Conservation (phyloP, 2,888 invertebrate genomes). For the Ferrisia virgata region DNA sequence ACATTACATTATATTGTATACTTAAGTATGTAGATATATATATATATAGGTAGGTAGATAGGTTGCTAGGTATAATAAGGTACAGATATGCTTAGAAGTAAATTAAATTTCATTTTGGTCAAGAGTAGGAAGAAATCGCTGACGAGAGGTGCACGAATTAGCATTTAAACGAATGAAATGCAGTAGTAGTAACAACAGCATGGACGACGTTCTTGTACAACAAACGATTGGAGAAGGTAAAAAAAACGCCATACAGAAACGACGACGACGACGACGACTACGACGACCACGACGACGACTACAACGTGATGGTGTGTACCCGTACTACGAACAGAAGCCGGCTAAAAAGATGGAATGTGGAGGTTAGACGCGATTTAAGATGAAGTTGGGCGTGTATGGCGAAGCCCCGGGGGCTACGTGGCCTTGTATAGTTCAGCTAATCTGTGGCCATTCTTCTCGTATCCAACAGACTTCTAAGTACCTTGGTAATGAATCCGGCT, state of each 20-base stretch:
- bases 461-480: neutral
- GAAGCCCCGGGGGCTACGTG: neutral
- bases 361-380: constrained; percentile 18
- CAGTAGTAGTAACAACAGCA: too few species aligned
- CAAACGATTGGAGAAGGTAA: neutral
- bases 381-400: constrained; percentile 15
- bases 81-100: neutral
- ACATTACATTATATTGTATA: too few species aligned
- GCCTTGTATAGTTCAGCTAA: constrained; percentile 1
- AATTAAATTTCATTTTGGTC: constrained; percentile 17
- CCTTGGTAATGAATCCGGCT: constrained; percentile 23
- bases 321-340: neutral
- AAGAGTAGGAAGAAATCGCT: neutral
- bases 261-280: too few species aligned
- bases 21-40: too few species aligned
- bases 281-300: too few species aligned
- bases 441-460: neutral
- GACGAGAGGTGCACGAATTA: neutral
- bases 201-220: neutral
- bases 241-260: neutral
- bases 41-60: too few species aligned
- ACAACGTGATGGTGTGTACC: too few species aligned
- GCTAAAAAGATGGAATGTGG: neutral
- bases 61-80: neutral
- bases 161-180: constrained; percentile 16